Evolutionary conservation across 2,113 vertebrate genomes (phyloP), one percentile per base, ranked within the genome.

Genomic region (Eurystomus gularis): DNA sequence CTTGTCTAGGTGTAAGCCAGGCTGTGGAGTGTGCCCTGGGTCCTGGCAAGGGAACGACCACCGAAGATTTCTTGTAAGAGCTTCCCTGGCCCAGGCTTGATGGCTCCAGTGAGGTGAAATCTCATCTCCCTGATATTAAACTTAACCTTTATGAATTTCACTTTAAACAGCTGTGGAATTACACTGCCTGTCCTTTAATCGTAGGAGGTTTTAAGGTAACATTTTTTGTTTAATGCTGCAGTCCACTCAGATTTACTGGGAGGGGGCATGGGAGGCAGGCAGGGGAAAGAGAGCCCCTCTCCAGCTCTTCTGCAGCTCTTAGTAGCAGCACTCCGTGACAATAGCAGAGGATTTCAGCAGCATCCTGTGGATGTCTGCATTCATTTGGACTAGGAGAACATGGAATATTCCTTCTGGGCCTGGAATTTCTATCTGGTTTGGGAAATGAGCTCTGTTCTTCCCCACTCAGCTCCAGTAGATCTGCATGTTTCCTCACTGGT

Each of bases 91-190:
- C 60, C 17, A 6, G 39, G 24, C 57, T 18, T 89, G 93, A 28
- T 42, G 52, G 65, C 55, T 66, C 62, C 46, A 23, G 51, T 0
- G 7, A 92, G 86, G 82, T 54, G 61, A 76, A 88, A 88, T 73
- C 49, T 87, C 71, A n/a, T 72, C 82, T 89, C 48, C 24, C 46
- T 88, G 95, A 70, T 89, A 77, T 93, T 84, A 90, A 97, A 90
- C 21, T 88, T 54, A 86, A 96, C 97, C 95, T 97, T 96, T 94
- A 2, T 46, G 62, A 64, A 14, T 26, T 60, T 55, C 44, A 39
- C 80, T 84, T 88, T 21, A 51, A 95, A 40, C 75, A 90, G 73
- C 86, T 44, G 11, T 21, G 87, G 85, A 73, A 94, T 93, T 69
- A 33, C 78, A 17, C 16, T 58, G 90, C 68, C 51, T 58, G 51